Base-by-base conservation (phyloP, 1,140 invertebrate species). In the Leptonema lineaticorne region DNA sequence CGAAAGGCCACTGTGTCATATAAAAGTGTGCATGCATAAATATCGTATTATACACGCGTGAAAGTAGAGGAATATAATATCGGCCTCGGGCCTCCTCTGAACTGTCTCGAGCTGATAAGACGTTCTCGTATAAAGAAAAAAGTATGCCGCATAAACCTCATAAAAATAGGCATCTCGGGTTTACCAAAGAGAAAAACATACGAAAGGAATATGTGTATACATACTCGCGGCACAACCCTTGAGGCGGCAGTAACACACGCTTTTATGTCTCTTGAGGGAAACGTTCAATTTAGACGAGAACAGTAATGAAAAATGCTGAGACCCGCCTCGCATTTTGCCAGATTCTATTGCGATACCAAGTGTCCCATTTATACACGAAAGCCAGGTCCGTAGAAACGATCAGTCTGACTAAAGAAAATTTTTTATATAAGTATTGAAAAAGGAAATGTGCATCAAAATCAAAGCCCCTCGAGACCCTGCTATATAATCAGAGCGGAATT, bases 61-160 rank as follows among this genome's bases (percentile, higher is more conserved):
- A 6, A 33, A 6, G 30, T 33, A 33, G 5, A 33, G 30, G 30
- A 33, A 11, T 11, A 11, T 11, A 33, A 33, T 41, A 41, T 41
- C 9, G 37, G 37, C 37, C 37, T 41, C 37, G 9, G 37, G 37
- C 2, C 11, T 16, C 37, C n/a, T n/a, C 37, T 9, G 29, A 22
- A 62, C 59, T 62, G 59, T 22, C 45, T 1, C 16, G 18, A 26
- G 59, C 59, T 62, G 59, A 62, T 62, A 62, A 62, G 59, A 30
- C 24, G 56, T 26, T 28, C 24, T n/a, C n/a, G n/a, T n/a, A n/a
- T n/a, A n/a, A n/a, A n/a, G 22, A 26, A 58, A 58, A 53, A 53
- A 26, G 22, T 11, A 45, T 45, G 26, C 59, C 20, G 22, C 59
- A 45, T 60, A 60, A 60, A 60, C 11, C 18, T 62, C 30, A 24